Evolutionary conservation across 2,113 vertebrate species (phyloP).

Genomic region (Probosciger aterrimus): DNA sequence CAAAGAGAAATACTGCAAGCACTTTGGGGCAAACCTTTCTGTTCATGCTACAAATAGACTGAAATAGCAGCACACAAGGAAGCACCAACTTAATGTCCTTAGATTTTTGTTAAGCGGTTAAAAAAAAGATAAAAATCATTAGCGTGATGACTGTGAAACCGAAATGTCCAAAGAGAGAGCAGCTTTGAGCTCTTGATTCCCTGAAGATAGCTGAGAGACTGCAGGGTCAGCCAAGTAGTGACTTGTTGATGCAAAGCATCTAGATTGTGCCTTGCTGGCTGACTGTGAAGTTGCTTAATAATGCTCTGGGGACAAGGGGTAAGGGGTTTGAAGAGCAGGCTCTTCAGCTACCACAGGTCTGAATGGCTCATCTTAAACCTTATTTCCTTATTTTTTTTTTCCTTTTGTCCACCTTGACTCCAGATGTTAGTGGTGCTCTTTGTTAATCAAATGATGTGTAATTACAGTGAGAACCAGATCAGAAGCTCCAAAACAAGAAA

Average conservation of each 20-base stretch:
- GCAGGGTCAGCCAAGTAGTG: conserved; percentile 13
- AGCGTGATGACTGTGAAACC: neutral
- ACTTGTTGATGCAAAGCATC: neutral
- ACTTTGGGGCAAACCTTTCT: neutral
- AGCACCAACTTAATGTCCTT: neutral
- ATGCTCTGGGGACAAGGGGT: neutral
- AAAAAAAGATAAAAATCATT: neutral
- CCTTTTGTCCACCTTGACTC: neutral
- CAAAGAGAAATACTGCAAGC: neutral
- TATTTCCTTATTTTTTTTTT: neutral
- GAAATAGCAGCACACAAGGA: neutral
- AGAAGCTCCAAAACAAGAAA: neutral
- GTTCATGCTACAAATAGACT: neutral
- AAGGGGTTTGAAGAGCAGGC: neutral
- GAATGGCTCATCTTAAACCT: neutral
- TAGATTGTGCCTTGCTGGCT: neutral
- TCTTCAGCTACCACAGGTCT: neutral
- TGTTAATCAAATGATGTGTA: neutral
- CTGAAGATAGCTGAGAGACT: neutral
- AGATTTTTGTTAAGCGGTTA: neutral
- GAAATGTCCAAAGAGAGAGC: neutral
- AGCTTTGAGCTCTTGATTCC: neutral
- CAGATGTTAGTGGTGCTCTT: neutral
- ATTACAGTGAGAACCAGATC: neutral
- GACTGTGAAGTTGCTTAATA: neutral